A percentile compares a stretch with the other conserved stretches of the same genome.
These are phyloP conservation scores for Macrostomum cliftonense DNA, from an alignment of 2,888 invertebrate species.

Conservation along the genomic window DNA sequence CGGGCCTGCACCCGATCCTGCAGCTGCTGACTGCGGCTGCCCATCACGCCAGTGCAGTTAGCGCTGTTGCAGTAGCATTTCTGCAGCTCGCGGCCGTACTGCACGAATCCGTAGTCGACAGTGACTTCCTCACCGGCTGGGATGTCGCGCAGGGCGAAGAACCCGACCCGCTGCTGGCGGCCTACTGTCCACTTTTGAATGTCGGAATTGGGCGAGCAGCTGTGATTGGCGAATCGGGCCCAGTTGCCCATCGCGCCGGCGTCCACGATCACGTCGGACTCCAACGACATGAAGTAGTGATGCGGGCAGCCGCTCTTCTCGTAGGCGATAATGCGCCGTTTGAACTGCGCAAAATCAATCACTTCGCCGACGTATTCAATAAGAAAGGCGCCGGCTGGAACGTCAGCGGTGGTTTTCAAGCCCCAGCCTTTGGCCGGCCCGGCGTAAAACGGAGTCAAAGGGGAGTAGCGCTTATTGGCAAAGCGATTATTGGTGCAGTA, in stretches of 20 bases:
- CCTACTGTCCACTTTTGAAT: conserved; percentile 64
- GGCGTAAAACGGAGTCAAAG: conserved; percentile 56
- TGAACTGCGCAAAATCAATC: conserved; percentile 71
- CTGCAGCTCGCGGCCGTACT: conserved; percentile 87
- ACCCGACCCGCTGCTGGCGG: conserved; percentile 71
- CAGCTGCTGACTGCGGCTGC: conserved; percentile 34
- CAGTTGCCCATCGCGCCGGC: conserved; percentile 85
- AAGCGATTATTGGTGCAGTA: conserved; percentile 84
- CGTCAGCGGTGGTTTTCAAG: conserved; percentile 54
- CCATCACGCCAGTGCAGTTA: conserved; percentile 83
- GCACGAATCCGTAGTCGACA: conserved; percentile 91
- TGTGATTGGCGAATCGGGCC: conserved; percentile 92
- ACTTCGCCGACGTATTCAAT: conserved; percentile 98
- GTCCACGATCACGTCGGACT: conserved; percentile 80
- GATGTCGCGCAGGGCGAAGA: conserved; percentile 71
- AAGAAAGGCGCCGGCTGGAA: conserved; percentile 72
- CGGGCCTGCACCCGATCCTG: conserved; percentile 9
- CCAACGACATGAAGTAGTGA: conserved; percentile 90
- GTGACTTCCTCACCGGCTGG: conserved; percentile 78
- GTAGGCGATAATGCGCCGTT: conserved; percentile 65
- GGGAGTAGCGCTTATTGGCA: conserved; percentile 62
- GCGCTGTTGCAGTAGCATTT: conserved; percentile 75
- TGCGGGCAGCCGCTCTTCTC: conserved; percentile 72
- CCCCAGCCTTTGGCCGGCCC: conserved; percentile 79
- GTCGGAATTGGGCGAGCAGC: conserved; percentile 92